These are phyloP conservation scores for Eurypyga helias DNA, from an alignment of 2,113 vertebrate species.

Conservation along the genomic window DNA sequence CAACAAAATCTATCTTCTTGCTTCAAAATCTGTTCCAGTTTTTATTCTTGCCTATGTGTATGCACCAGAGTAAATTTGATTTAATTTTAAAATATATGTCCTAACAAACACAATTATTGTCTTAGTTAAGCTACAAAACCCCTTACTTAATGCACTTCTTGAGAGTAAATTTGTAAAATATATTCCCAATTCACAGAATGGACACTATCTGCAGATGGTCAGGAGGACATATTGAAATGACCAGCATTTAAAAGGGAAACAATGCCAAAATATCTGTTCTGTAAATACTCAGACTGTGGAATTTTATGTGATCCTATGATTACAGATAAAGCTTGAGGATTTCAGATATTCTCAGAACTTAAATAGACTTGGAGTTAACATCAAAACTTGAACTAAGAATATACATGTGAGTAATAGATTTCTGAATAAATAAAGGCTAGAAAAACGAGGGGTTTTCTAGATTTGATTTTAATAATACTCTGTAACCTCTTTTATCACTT, in stretches of 20 bases:
- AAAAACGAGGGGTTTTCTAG: not conserved
- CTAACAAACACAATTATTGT: not conserved
- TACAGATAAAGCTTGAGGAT: not conserved
- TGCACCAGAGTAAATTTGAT: not conserved
- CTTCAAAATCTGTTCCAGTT: not conserved
- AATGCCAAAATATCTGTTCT: not conserved
- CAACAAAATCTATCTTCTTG: not conserved
- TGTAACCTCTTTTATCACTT: not conserved
- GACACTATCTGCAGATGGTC: not conserved
- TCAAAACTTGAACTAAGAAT: not conserved
- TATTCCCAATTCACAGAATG: not conserved
- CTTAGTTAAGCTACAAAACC: not conserved
- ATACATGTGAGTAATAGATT: not conserved
- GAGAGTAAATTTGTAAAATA: not conserved
- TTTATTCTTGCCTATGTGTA: not conserved
- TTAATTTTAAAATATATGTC: not conserved
- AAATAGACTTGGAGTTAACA: not conserved
- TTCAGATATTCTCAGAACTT: not conserved
- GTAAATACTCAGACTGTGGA: not conserved
- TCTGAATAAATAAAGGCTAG: not conserved
- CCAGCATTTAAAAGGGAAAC: not conserved
- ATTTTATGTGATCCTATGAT: not conserved
- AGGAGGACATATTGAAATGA: not conserved
- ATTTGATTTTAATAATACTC: not conserved
- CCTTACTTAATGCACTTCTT: not conserved